Percentiles rank a stretch among this genome's conserved stretches.
phyloP scores from a whole-genome alignment of 1,140 invertebrate genomes.

The Bombus waltoni region DNA sequence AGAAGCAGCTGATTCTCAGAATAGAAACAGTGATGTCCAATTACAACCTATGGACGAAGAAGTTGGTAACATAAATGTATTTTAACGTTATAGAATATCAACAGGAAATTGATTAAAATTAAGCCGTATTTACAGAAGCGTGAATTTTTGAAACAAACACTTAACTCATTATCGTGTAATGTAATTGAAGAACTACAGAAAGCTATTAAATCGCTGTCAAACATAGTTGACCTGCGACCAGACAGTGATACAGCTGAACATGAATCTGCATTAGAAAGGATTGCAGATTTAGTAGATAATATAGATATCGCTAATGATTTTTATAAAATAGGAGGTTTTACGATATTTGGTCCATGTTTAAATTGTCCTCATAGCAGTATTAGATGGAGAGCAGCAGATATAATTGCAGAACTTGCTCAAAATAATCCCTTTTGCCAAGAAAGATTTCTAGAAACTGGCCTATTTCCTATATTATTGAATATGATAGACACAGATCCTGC shows the following conservation, averaged over 20 bases:
- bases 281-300: constrained; percentile 86
- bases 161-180: constrained; percentile 87
- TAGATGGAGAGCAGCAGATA: constrained; percentile 85
- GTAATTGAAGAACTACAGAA: constrained; percentile 86
- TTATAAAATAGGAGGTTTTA: constrained; percentile 91
- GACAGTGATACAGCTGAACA: constrained; percentile 84
- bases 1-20: constrained; percentile 85
- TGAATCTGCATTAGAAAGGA: constrained; percentile 84
- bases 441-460: constrained; percentile 84
- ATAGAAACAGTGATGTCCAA: constrained; percentile 80
- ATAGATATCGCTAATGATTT: constrained; percentile 92
- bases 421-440: constrained; percentile 91
- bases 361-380: constrained; percentile 85
- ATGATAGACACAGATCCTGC: constrained; percentile 86
- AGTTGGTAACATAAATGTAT: constrained; percentile 73
- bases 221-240: constrained; percentile 80
- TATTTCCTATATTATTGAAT: constrained; percentile 86
- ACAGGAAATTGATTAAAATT: not conserved
- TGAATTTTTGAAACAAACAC: constrained; percentile 87
- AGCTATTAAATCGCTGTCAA: constrained; percentile 84
- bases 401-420: constrained; percentile 89
- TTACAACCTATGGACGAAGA: constrained; percentile 85
- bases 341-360: constrained; percentile 86
- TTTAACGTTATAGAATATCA: not conserved
- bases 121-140: constrained; percentile 83